Base-by-base conservation (phyloP, 2,113 vertebrate genomes). In the Pogonocichla stellata region DNA sequence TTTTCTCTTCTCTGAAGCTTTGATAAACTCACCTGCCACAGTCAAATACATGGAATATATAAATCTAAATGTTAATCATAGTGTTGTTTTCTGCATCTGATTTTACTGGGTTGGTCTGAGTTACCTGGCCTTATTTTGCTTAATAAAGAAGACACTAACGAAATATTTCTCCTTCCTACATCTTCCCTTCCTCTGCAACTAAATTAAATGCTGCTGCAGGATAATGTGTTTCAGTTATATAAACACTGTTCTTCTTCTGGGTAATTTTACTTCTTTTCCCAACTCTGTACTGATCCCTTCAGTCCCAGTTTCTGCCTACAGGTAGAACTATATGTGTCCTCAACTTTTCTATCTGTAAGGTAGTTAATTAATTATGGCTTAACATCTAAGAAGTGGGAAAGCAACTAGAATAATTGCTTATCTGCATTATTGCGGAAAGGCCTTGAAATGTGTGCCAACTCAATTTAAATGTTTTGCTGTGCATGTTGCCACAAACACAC, bases 351-450 rank as follows among this genome's bases (percentile, higher is more conserved):
- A 57, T 83, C 74, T 2, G 0, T 42, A 61, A 89, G 36, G 36
- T 48, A 40, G 26, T 82, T 96, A 93, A 92, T 93, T 88, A 67
- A 90, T 95, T 90, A 47, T 64, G 50, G 36, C 19, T 42, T 86
- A 82, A 71, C 38, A 45, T 60, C 72, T 88, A 40, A 87, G 73
- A 92, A 92, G 6, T 8, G 8, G 29, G 40, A 83, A 82, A 42
- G 31, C 53, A n/a, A 33, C 36, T 61, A 51, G 60, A 91, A 36
- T 83, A 65, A 92, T 88, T 92, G 40, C 48, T 88, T 4, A 0
- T n/a, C 50, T 71, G 22, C 16, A 24, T 90, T 84, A 24, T 6
- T 54, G 72, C 10, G 51, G 65, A 79, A 90, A 93, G 82, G 45
- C 80, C 75, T 61, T 66, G 43, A 69, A 92, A 65, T 29, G 14